phyloP scores from a whole-genome alignment of 1,140 invertebrate genomes.

The Ptiloglossa arizonensis region DNA sequence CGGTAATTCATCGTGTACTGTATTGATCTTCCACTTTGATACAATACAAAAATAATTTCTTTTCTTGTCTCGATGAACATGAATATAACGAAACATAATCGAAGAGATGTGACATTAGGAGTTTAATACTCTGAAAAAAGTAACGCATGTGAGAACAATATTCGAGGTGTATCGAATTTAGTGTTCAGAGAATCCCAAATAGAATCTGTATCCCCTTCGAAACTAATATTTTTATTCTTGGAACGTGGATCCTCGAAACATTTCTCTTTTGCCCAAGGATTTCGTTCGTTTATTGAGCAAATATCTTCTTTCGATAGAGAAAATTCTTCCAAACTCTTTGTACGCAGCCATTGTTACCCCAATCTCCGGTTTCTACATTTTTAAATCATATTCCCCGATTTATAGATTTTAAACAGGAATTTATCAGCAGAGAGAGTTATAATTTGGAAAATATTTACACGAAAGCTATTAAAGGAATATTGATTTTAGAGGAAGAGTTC shows the following conservation, averaged over 20 bases:
- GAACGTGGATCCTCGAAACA: too few relatives aligned
- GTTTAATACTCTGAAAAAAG: not conserved
- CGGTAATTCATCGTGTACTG: conserved; percentile 42
- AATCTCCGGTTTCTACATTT: too few relatives aligned
- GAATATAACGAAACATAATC: not conserved
- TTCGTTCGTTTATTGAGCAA: not conserved
- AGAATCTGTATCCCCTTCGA: too few relatives aligned
- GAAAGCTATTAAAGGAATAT: too few relatives aligned
- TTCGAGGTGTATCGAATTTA: too few relatives aligned
- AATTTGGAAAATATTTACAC: not conserved
- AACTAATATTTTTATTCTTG: too few relatives aligned
- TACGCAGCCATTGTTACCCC: too few relatives aligned
- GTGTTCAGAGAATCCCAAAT: too few relatives aligned
- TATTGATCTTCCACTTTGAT: not conserved
- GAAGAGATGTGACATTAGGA: not conserved
- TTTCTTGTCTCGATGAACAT: not conserved
- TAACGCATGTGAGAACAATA: not conserved
- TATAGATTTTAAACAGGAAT: not conserved
- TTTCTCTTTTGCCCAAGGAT: not conserved
- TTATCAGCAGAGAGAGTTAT: not conserved
- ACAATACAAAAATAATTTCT: not conserved
- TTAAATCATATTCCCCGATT: too few relatives aligned
- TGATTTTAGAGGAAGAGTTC: too few relatives aligned
- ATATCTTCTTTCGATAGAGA: not conserved
- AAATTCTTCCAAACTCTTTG: too few relatives aligned